Evolutionary conservation across 1,140 invertebrate genomes (phyloP), one percentile per base, ranked within the genome.

Genomic region (Ptiloglossa arizonensis): DNA sequence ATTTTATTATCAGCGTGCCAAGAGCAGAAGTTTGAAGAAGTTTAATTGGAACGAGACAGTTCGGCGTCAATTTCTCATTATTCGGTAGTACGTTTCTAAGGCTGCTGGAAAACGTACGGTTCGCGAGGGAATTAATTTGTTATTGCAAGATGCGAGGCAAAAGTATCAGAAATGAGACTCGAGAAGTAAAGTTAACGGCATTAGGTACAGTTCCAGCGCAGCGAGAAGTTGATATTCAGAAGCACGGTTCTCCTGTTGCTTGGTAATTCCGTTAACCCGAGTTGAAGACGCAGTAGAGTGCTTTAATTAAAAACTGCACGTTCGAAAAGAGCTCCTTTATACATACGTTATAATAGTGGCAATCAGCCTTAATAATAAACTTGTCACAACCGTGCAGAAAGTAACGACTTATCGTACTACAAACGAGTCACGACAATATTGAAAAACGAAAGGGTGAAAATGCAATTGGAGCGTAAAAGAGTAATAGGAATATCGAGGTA

Each of bases 151-250:
- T 24, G 29, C 1, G 64, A 32, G 41, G 11, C 22, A 11, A 50
- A 59, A 69, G 41, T 69, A 76, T 69, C 54, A 59, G 32, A 57
- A 38, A 38, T 41, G 27, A 22, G 38, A 76, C 73, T 48, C 48
- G 38, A 22, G 22, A 69, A 69, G 52, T 15, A 29, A 75, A 75
- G 64, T 69, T 76, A 69, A 69, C 73, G 29, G 50, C 41, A 54
- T 76, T 76, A 69, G 64, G 38, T 48, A 54, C 67, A 75, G 59
- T 68, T 75, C 64, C 64, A 48, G 41, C 22, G 32, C 38, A 15
- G 29, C 17, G 38, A 46, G 72, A 75, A 75, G 72, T 75, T 75
- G 41, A 75, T 68, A 68, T 75, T 75, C 63, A 57, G 72, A 48
- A 56, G 15, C 63, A 60, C 32, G 32, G 22, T 64, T 63, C 35